These are phyloP conservation scores for Synergus itoensis DNA, from an alignment of 2,888 invertebrate species.

Conservation along the genomic window DNA sequence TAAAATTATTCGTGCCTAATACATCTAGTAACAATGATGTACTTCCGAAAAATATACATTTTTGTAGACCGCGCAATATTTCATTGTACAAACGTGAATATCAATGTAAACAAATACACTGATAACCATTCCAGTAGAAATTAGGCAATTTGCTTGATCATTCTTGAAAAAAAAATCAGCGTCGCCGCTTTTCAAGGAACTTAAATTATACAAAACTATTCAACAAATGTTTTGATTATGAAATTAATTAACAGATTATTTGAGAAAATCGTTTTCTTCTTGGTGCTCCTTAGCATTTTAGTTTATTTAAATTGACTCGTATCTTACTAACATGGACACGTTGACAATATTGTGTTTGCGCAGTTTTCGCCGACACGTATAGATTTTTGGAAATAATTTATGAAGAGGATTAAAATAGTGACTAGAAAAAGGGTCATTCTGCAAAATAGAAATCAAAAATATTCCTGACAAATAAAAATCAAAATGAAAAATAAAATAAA, in stretches of 20 bases:
- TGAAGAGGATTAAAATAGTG: slow-evolving; percentile 48
- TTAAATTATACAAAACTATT: not conserved
- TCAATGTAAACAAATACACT: slow-evolving; percentile 17
- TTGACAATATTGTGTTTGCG: slow-evolving; percentile 22
- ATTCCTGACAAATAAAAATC: not conserved
- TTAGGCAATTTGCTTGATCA: not conserved
- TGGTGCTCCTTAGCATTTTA: slow-evolving; percentile 10
- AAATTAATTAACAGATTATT: not conserved
- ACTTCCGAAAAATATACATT: slow-evolving; percentile 29
- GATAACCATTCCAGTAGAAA: not conserved
- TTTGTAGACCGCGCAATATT: slow-evolving; percentile 20
- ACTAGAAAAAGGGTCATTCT: slow-evolving; percentile 50
- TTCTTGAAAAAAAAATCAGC: slow-evolving; percentile 10
- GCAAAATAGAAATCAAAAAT: not conserved
- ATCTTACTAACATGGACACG: slow-evolving; percentile 15
- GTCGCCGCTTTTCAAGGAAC: slow-evolving; percentile 1
- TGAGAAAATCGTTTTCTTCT: not conserved
- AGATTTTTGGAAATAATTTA: slow-evolving; percentile 26
- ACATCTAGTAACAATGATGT: slow-evolving; percentile 27
- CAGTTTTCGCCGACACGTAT: slow-evolving; percentile 16
- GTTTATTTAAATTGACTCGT: slow-evolving; percentile 40
- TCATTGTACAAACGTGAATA: slow-evolving; percentile 36
- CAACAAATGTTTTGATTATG: not conserved
- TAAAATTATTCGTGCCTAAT: slow-evolving; percentile 21
- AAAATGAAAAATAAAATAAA: not conserved